phyloP scores from a whole-genome alignment of 2,888 invertebrate genomes.

The Agrotis segetum region DNA sequence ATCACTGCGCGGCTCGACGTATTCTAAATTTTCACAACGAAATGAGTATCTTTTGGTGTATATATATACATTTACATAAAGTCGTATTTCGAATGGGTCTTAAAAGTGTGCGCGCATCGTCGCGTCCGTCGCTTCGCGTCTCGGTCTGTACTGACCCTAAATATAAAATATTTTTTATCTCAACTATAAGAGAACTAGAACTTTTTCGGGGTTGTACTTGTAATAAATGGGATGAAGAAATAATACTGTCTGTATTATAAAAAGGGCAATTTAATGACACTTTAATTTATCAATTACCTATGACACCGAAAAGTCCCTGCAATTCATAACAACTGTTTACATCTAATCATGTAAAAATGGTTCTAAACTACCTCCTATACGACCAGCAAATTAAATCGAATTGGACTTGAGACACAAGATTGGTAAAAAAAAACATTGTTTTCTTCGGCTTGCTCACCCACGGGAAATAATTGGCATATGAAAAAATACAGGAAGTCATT shows the following conservation, averaged over 20 bases:
- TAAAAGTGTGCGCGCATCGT: no score
- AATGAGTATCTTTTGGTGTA: no score
- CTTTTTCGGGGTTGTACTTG: conserved; percentile 39
- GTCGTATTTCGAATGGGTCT: no score
- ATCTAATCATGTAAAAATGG: conserved; percentile 41
- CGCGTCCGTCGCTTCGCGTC: no score
- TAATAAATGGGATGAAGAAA: conserved; percentile 27
- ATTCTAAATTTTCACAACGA: no score
- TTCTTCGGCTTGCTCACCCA: conserved; percentile 84
- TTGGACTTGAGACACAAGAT: conserved; percentile 67
- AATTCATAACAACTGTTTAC: conserved; percentile 26
- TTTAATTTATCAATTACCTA: conserved; percentile 33
- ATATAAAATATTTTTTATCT: conserved; percentile 49
- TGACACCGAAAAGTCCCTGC: conserved; percentile 3
- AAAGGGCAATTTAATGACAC: conserved; percentile 9
- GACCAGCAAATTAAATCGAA: conserved; percentile 72
- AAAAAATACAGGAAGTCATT: conserved; percentile 90
- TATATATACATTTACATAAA: no score
- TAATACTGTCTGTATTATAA: conserved; percentile 23
- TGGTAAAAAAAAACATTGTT: conserved; percentile 71
- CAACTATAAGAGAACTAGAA: conserved; percentile 23
- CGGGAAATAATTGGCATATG: conserved; percentile 87
- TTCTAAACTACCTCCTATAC: conserved; percentile 32
- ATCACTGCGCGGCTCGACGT: no score
- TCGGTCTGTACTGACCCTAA: no score